Evolutionary conservation across 2,113 vertebrate species (phyloP).

Genomic region (Cygnus buccinator): DNA sequence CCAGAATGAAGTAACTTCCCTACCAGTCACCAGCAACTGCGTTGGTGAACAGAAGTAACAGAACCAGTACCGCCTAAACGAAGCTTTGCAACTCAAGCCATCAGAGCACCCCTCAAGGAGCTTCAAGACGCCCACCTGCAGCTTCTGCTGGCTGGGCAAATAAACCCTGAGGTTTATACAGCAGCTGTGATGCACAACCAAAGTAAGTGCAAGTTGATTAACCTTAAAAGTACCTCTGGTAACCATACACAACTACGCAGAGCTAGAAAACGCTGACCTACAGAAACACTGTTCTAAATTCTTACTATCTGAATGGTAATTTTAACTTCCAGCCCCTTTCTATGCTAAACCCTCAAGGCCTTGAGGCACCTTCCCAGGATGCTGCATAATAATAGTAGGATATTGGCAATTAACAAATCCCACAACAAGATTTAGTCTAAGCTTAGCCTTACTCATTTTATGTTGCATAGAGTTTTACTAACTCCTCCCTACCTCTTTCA

Average conservation of each 20-base stretch:
- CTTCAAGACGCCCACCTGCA: not conserved
- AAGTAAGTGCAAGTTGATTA: not conserved
- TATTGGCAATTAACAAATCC: not conserved
- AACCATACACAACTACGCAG: not conserved
- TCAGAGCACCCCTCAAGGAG: not conserved
- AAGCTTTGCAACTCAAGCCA: not conserved
- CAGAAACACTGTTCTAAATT: not conserved
- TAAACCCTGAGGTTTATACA: rapidly evolving
- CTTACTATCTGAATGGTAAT: not conserved
- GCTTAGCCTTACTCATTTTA: too few species aligned
- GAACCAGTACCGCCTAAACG: not conserved
- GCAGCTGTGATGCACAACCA: not conserved
- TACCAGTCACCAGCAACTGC: not conserved
- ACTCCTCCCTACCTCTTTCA: not conserved
- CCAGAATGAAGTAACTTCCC: not conserved
- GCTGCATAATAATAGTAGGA: not conserved
- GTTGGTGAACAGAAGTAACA: not conserved
- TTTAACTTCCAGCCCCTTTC: not conserved
- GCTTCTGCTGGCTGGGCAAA: not conserved
- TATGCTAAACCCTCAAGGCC: not conserved
- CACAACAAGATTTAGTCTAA: not conserved
- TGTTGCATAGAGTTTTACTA: too few species aligned
- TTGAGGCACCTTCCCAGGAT: not conserved
- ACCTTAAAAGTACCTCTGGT: not conserved
- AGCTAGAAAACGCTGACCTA: not conserved